Evolutionary conservation across 2,113 vertebrate genomes (phyloP), one percentile per base, ranked within the genome.

Genomic region (Ursus arctos): DNA sequence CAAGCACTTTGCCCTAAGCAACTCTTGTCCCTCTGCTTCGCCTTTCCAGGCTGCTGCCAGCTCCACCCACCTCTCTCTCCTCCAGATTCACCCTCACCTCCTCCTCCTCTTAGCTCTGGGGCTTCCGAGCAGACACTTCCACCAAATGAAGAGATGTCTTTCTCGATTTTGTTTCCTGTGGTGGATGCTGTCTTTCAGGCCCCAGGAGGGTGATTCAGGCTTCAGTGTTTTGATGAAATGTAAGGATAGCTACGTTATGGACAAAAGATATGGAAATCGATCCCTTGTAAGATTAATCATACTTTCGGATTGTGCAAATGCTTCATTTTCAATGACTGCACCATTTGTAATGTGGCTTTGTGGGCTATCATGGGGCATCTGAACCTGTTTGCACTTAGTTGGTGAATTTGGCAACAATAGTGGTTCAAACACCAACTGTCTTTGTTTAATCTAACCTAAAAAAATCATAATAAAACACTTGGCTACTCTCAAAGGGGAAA

Each of bases 271-370:
- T 88, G 76, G 91, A 98, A 98, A 97, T 49, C 28, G 72, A 94
- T 92, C 61, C 86, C 92, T 97, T 1, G 0, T 88, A 92, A 88
- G 95, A 96, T 92, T 98, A 97, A 98, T 95, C 80, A 57, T 51
- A 97, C 95, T 98, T 93, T 96, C 21, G 11, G 95, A 22, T 97
- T 98, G 93, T 84, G 89, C 77, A 97, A 97, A 98, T 95, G 91
- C 55, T 97, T 96, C 21, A 16, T 96, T 81, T 88, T 33, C 96
- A 95, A 79, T 95, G 95, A 72, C 95, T 69, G 55, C 55, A 1
- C 80, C 97, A 33, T 95, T 96, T 28, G 80, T 94, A 63, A 55
- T 22, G 13, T 18, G 86, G 22, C 47, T 97, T 85, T 13, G 11
- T 47, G 63, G 85, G 55, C 18, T 47, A 40, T 36, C 74, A 85